Percentiles rank a stretch among this genome's conserved stretches.
Evolutionary conservation across 1,140 invertebrate genomes (phyloP).

Genomic region (Caenorhabditis brenneri): DNA sequence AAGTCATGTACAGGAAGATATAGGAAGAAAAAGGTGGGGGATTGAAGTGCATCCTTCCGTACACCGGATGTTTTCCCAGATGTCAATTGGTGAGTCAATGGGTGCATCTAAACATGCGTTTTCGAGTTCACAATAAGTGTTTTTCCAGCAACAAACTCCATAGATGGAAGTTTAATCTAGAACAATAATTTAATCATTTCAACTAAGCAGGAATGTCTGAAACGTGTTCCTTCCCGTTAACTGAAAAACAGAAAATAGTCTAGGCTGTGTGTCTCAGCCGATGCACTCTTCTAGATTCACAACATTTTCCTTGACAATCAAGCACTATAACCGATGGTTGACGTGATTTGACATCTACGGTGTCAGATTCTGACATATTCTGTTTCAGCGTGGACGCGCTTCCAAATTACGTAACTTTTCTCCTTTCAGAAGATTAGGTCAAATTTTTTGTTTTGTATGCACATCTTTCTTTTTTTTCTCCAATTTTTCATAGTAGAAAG

Average conservation of each 20-base stretch:
- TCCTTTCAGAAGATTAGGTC: not conserved
- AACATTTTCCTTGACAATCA: not conserved
- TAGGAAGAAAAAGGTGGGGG: not conserved
- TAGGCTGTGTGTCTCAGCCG: not conserved
- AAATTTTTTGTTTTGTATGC: not conserved
- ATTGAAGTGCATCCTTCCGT: not conserved
- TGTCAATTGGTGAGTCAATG: not conserved
- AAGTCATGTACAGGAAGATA: not conserved
- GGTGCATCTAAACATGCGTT: not conserved
- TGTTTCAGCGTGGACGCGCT: not conserved
- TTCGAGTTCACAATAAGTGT: not conserved
- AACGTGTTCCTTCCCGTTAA: not conserved
- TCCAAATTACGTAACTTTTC: not conserved
- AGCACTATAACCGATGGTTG: not conserved
- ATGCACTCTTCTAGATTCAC: not conserved
- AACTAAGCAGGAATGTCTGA: not conserved
- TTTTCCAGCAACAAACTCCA: not conserved
- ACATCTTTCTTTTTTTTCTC: not conserved
- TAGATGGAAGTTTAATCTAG: not conserved
- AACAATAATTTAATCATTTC: constrained; percentile 16
- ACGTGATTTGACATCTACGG: constrained; percentile 14
- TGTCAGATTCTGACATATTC: not conserved
- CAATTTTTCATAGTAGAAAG: not conserved
- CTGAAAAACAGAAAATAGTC: not conserved
- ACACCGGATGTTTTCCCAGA: not conserved